Evolutionary conservation across 2,113 vertebrate genomes (phyloP).

Genomic region (Dendrocopos noguchii): DNA sequence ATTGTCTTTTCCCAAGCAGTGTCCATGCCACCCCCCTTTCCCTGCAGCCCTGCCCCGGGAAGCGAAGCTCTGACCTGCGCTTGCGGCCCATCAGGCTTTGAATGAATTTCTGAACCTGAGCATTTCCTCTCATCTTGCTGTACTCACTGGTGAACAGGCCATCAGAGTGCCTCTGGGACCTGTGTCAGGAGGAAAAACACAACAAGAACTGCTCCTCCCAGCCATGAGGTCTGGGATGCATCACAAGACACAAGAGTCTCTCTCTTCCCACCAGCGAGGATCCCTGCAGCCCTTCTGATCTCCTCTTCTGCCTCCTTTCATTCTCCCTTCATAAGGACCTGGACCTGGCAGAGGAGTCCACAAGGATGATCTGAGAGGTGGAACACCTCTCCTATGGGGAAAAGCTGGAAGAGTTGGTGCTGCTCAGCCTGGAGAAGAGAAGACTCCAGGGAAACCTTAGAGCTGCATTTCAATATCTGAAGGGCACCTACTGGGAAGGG

Average conservation of each 20-base stretch:
- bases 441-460: no score
- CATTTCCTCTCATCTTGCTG: constrained; percentile 73
- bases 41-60: background rate
- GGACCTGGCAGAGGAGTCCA: no score
- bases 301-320: background rate
- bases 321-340: no score
- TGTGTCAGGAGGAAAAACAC: background rate
- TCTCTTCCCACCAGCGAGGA: background rate
- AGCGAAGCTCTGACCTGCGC: constrained; percentile 58
- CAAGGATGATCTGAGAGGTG: no score
- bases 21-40: background rate
- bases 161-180: constrained; percentile 75
- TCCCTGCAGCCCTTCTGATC: background rate
- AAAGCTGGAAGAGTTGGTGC: no score
- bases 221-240: fast-evolving
- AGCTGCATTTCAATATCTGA: no score
- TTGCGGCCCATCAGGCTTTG: constrained; percentile 65
- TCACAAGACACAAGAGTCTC: background rate
- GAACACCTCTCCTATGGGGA: no score
- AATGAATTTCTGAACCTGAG: constrained; percentile 72
- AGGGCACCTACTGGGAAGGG: no score
- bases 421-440: no score
- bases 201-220: fast-evolving
- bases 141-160: constrained; percentile 77
- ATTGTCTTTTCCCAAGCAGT: background rate